Base-by-base conservation (phyloP, 2,888 invertebrate genomes). In the Tipula confusa region DNA sequence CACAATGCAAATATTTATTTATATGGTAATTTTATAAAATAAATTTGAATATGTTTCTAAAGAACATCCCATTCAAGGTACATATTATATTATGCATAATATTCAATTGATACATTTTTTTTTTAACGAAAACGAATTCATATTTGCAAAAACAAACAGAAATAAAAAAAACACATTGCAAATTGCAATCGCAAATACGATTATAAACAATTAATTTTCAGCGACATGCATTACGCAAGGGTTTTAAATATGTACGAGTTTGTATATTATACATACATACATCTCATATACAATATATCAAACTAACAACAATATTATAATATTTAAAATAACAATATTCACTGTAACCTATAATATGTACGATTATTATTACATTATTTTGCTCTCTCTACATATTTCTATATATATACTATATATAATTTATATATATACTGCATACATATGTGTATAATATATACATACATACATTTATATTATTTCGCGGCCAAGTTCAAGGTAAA, bases 401-500 rank as follows among this genome's bases (percentile, higher is more conserved):
- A 28, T 24, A 11, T 79, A 11, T 79, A 31, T 80, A n/a, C n/a
- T n/a, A n/a, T n/a, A n/a, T n/a, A n/a, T n/a, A n/a, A n/a, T n/a
- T n/a, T n/a, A 29, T 80, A 29, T 15, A 29, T 29, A n/a, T 29
- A 80, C 29, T 29, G 24, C 9, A 24, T 64, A 64, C 64, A 64
- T 82, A 29, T 83, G 81, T 82, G 48, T 83, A 28, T 64, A 2
- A 81, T 83, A n/a, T 28, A 28, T 82, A 43, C 15, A 11, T 43
- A 64, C 9, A 64, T 9, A 64, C 29, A n/a, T 81, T 29, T 38
- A 83, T 79, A 38, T 81, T 82, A 18, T 81, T 85, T 85, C 84
- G 84, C 84, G 85, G 85, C 85, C 85, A 85, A 85, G 85, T 85
- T 85, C 85, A 85, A 85, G 85, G 85, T 84, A 85, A 85, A 84